Base-by-base conservation (phyloP, 1,140 invertebrate genomes). In the Drosophila guanche region DNA sequence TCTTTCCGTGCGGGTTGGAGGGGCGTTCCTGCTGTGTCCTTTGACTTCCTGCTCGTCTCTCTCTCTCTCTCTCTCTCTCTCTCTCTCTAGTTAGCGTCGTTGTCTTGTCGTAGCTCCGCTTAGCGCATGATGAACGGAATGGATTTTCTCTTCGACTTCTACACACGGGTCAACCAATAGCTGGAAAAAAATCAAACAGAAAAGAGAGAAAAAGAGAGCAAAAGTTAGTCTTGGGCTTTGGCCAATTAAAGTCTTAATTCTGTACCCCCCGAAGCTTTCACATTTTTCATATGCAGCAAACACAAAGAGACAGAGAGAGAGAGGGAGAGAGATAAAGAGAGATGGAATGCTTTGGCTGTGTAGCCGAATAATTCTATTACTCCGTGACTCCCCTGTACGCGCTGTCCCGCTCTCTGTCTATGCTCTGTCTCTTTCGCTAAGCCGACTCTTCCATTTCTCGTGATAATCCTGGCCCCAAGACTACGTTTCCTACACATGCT, bases 191-290 rank as follows among this genome's bases (percentile, higher is more conserved):
- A 33, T 58, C 53, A 67, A 61, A 59, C 66, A 37, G 48, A 57
- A 60, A 46, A 71, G 33, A 59, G 42, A 29, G 12, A 22, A 27
- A 50, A 12, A 61, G 22, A 10, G n/a, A 22, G 23, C 12, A 16
- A 55, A 51, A 57, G 72, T 85, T 85, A 79, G 79, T 72, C 16
- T 20, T 10, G 2, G 8, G 55, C 20, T 47, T 66, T 75, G 67
- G 68, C 48, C 80, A 86, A 80, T 77, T 86, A 81, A 81, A 81
- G 65, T 65, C 80, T 77, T 85, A 86, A 85, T 85, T 14, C 42
- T 23, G 40, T 42, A 8, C 14, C 10, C 16, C 33, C 23, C 48
- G 43, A 57, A 43, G 75, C 68, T 68, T 75, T 68, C 56, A 76
- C 77, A 79, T 76, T 76, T 80, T 23, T 81, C 58, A 67, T 62